Percentiles rank a stretch among this genome's conserved stretches.
Conservation (phyloP, 2,797 vertebrate genomes). For the Lithobates pipiens region DNA sequence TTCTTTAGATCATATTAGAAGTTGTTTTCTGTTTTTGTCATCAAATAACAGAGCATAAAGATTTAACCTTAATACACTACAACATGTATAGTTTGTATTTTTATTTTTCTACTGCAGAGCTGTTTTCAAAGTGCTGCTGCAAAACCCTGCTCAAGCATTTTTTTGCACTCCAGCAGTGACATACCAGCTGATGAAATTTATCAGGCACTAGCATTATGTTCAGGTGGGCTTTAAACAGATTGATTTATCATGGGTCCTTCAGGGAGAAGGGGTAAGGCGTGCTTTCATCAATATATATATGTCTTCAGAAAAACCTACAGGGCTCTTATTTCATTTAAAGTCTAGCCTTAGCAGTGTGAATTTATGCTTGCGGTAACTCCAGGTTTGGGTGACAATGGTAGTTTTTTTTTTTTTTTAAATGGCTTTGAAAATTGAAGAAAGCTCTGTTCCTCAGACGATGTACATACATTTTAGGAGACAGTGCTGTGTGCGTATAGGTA, state of each 20-base stretch:
- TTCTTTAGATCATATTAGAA: background rate
- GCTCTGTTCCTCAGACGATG: background rate
- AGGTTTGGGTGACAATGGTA: slow-evolving; percentile 40
- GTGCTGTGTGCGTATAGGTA: background rate
- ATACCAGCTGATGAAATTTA: slow-evolving; percentile 49
- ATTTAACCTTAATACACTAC: slow-evolving; percentile 2
- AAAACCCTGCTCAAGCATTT: slow-evolving; percentile 31
- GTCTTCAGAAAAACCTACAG: slow-evolving; percentile 55
- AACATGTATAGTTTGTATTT: background rate
- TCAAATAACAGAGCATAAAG: background rate
- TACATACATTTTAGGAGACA: background rate
- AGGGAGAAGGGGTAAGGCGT: slow-evolving; percentile 52
- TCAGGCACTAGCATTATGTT: slow-evolving; percentile 54
- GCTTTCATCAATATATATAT: slow-evolving; percentile 62
- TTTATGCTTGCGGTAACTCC: slow-evolving; percentile 54
- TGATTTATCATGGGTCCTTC: slow-evolving; percentile 57
- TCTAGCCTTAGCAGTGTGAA: slow-evolving; percentile 49
- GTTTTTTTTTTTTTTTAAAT: slow-evolving; percentile 42
- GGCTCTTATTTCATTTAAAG: slow-evolving; percentile 60
- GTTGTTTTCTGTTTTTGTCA: background rate
- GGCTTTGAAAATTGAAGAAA: slow-evolving; percentile 40
- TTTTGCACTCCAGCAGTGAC: slow-evolving; percentile 47
- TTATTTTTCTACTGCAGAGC: background rate
- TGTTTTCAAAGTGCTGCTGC: slow-evolving; percentile 27
- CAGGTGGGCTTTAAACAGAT: slow-evolving; percentile 57